Evolutionary conservation across 2,113 vertebrate genomes (phyloP).

Genomic region (Thymallus thymallus): DNA sequence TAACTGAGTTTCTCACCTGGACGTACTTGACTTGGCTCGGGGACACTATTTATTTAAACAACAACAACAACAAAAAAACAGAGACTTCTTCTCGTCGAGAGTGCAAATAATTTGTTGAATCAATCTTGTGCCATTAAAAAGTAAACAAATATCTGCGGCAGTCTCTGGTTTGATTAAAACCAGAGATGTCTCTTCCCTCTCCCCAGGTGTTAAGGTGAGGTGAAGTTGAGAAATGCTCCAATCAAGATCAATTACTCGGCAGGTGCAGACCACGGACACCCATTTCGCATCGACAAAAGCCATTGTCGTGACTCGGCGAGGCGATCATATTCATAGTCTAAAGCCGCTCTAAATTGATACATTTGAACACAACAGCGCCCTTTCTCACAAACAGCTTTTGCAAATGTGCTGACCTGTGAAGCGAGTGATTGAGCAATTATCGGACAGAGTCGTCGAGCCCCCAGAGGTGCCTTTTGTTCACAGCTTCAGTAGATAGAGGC

Average conservation of each 20-base stretch:
- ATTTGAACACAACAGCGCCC: slow-evolving; percentile 28
- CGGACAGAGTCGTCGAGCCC: slow-evolving; percentile 41
- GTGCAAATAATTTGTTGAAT: slow-evolving; percentile 48
- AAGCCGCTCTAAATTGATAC: slow-evolving; percentile 39
- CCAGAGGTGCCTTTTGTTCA: slow-evolving; percentile 49
- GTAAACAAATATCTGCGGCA: slow-evolving; percentile 48
- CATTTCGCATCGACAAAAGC: slow-evolving; percentile 46
- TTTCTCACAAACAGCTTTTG: slow-evolving; percentile 20
- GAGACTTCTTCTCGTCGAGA: slow-evolving; percentile 25
- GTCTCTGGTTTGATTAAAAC: slow-evolving; percentile 15
- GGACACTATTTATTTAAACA: slow-evolving; percentile 47
- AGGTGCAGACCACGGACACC: slow-evolving; percentile 19
- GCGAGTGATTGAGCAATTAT: slow-evolving; percentile 63
- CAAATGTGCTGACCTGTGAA: slow-evolving; percentile 40
- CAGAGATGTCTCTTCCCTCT: slow-evolving; percentile 3
- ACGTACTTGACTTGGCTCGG: slow-evolving; percentile 36
- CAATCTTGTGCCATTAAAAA: slow-evolving; percentile 62
- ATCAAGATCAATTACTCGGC: slow-evolving; percentile 51
- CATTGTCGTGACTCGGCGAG: slow-evolving; percentile 37
- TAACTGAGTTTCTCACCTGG: slow-evolving; percentile 53
- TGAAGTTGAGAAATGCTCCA: slow-evolving; percentile 38
- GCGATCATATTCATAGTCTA: slow-evolving; percentile 43
- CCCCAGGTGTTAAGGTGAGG: slow-evolving; percentile 19
- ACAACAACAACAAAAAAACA: slow-evolving; percentile 42
- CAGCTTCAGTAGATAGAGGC: slow-evolving; percentile 28